Conservation (phyloP, 2,797 vertebrate genomes). For the Lacerta agilis region DNA sequence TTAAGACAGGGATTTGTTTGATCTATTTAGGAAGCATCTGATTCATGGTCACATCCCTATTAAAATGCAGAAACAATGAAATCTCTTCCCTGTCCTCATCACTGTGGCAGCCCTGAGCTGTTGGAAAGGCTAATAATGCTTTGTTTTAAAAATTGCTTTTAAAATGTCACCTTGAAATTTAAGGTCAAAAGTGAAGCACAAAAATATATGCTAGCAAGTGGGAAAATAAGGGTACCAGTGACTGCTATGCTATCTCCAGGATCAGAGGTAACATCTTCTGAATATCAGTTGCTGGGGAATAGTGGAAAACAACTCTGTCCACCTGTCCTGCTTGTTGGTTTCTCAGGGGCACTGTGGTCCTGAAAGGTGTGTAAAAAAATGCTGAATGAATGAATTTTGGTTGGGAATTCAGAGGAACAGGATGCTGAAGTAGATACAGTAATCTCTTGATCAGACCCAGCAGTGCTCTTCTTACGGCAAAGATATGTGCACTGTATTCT, state of each 20-base stretch:
- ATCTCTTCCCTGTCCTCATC: background rate
- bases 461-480: background rate
- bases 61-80: slow-evolving; percentile 15
- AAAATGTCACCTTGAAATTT: slow-evolving; percentile 47
- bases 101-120: background rate
- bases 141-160: slow-evolving; percentile 43
- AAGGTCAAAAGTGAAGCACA: slow-evolving; percentile 42
- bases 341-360: background rate
- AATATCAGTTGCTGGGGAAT: background rate
- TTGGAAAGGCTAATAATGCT: slow-evolving; percentile 20
- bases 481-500: background rate
- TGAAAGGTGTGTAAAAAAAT: too few species aligned
- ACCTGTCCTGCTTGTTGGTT: background rate
- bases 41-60: slow-evolving; percentile 36
- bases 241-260: background rate
- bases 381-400: too few species aligned
- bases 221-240: background rate
- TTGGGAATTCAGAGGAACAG: background rate
- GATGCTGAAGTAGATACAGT: background rate
- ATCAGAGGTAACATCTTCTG: too few species aligned
- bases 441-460: background rate
- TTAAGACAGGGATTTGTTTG: slow-evolving; percentile 45
- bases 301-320: background rate
- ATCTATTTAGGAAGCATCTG: slow-evolving; percentile 46
- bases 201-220: slow-evolving; percentile 53